Evolutionary conservation across 2,888 invertebrate genomes (phyloP), one percentile per base, ranked within the genome.

Genomic region (Myopa tessellatipennis): DNA sequence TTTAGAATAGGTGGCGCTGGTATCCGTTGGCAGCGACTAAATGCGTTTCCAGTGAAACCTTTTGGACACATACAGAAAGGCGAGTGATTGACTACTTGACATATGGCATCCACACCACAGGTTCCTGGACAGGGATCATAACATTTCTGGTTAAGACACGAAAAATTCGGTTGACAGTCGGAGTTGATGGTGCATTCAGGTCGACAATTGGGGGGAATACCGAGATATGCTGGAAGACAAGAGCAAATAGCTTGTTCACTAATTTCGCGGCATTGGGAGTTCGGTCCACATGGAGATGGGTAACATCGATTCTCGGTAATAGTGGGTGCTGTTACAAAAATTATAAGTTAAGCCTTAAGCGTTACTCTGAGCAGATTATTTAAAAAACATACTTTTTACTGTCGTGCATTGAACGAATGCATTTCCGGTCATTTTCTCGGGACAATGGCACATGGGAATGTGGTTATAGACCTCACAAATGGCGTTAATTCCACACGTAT

Each of bases 271-370:
- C 95, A 95, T 82, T 93, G 90, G 78, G 94, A 93, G 86, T 95
- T 95, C 16, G 94, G 92, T 77, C 95, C 95, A 87, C 96, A 96
- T 36, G 95, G 95, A 45, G 93, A 92, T 38, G 94, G 94, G 74
- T 91, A 90, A 83, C 95, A 95, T 1, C 94, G 94, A 83, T 90
- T 85, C 3, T 78, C 50, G 10, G 81, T 77, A 7, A 82, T 74
- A 16, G 85, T 83, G 16, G 83, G 82, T 61, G 83, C 84, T 84
- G 82, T 52, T 16, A 52, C 10, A 52, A 40, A 38, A 60, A 7
- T 18, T 36, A 18, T 8, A 12, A 7, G 36, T 14, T 67, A 70
- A 67, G 34, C 34, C 5, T 6, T 65, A 65, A 36, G 12, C 14
- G 34, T 58, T 58, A n/a, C 16, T 18, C 34, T 34, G 4, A 38